Percentiles rank a stretch among this genome's conserved stretches.
phyloP scores from a whole-genome alignment of 2,113 vertebrate genomes.

The Fregata magnificens region DNA sequence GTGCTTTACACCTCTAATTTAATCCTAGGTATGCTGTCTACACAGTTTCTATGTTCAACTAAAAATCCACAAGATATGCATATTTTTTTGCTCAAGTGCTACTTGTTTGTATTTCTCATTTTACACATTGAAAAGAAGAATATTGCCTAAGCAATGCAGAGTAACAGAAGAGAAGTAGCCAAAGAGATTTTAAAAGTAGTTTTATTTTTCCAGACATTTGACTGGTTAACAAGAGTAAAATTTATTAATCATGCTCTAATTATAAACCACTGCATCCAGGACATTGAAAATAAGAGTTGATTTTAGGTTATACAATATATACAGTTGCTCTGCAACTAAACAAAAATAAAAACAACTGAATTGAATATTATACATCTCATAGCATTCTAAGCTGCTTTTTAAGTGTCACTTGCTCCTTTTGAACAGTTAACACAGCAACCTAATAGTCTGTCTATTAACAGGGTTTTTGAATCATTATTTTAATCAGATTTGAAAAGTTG shows the following conservation, averaged over 20 bases:
- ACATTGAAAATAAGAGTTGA: conserved; percentile 81
- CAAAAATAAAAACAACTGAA: conserved; percentile 76
- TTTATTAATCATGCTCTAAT: conserved; percentile 78
- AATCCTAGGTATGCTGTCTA: background rate
- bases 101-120: background rate
- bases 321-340: conserved; percentile 95
- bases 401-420: conserved; percentile 53
- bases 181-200: conserved; percentile 76
- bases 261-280: conserved; percentile 81
- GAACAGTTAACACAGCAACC: conserved; percentile 55
- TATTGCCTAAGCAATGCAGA: background rate
- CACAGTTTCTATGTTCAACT: background rate
- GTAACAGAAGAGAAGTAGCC: background rate
- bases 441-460: conserved; percentile 36
- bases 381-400: conserved; percentile 61
- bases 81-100: background rate
- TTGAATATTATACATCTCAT: conserved; percentile 77
- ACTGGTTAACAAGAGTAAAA: conserved; percentile 77
- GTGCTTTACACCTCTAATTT: background rate
- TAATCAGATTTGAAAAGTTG: conserved; percentile 36
- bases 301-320: conserved; percentile 83
- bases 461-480: background rate
- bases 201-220: conserved; percentile 86
- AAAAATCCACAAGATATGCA: background rate
- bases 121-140: background rate